Base-by-base conservation (phyloP, 2,113 vertebrate species). In the Anoplopoma fimbria region DNA sequence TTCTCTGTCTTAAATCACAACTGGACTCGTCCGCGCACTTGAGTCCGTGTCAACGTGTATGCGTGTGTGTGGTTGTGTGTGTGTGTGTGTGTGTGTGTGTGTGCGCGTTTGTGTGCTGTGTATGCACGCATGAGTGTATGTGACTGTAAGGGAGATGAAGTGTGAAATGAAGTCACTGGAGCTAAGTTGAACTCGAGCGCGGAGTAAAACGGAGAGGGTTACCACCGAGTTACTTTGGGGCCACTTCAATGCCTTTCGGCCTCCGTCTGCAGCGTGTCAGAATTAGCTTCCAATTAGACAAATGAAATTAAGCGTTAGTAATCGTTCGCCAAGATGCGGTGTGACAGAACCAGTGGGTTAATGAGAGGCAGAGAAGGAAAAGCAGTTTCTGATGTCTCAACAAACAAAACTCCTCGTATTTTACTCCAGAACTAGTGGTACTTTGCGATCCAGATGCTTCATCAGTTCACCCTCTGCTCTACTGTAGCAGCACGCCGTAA, bases 111-210 rank as follows among this genome's bases (percentile, higher is more conserved):
- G 67, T 73, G 9, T 19, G 60, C 51, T 61, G 38, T 61, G 1
- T 81, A 17, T 83, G 51, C 27, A 57, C 55, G n/a, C 2, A 8
- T 67, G 75, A 71, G 55, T 45, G 49, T 34, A 63, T 64, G 68
- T 65, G 82, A 64, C 58, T 76, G 79, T 61, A 82, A 74, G 77
- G 75, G 76, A 84, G 64, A 79, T 81, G 87, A 85, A 82, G 81
- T 87, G 83, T 91, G 82, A 89, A 92, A 93, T 86, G 34, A 89
- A 89, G 86, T 88, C 87, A 81, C 72, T 69, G 74, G 75, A 87
- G 89, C 84, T 49, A 21, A 78, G 83, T 80, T 75, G 72, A 87
- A 87, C 63, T 72, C 29, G 40, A 82, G 63, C 80, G 47, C 13
- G 10, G 64, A 61, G 76, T 65, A 55, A 85, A 83, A 71, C 6